These are phyloP conservation scores for Sciurus niger DNA, from an alignment of 2,113 vertebrate species.

Conservation along the genomic window DNA sequence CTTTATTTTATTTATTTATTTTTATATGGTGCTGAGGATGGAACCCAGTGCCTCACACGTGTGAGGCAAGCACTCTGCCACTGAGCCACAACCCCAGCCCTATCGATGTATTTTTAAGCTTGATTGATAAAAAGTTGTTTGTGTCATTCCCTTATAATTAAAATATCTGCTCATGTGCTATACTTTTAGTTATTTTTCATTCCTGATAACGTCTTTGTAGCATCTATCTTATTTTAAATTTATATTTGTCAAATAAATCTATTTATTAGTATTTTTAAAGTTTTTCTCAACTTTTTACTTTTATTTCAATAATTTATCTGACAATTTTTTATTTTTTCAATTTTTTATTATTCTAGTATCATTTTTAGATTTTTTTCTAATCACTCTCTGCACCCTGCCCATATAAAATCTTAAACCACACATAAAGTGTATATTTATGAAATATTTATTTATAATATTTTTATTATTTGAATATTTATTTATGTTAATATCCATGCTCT, in stretches of 20 bases:
- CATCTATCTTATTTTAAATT: slow-evolving; percentile 23
- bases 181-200: slow-evolving; percentile 8
- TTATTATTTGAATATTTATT: no score
- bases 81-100: no score
- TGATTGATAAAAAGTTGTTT: not conserved
- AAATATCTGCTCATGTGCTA: not conserved
- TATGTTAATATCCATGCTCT: not conserved
- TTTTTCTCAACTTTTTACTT: not conserved
- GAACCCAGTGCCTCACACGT: no score
- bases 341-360: slow-evolving; percentile 27
- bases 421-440: not conserved
- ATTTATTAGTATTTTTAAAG: slow-evolving; percentile 31
- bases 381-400: not conserved
- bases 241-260: slow-evolving; percentile 54
- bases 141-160: slow-evolving; percentile 22
- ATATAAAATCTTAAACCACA: slow-evolving; percentile 20
- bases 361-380: not conserved
- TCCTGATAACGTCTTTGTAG: not conserved
- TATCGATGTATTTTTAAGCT: slow-evolving; percentile 34
- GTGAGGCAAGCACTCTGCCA: no score
- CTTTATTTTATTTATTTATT: no score
- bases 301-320: not conserved
- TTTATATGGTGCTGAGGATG: no score
- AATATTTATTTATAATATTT: not conserved
- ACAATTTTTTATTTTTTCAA: not conserved